Percentiles rank a stretch among this genome's conserved stretches.
Evolutionary conservation across 2,113 vertebrate genomes (phyloP).

Genomic region (Solea senegalensis): DNA sequence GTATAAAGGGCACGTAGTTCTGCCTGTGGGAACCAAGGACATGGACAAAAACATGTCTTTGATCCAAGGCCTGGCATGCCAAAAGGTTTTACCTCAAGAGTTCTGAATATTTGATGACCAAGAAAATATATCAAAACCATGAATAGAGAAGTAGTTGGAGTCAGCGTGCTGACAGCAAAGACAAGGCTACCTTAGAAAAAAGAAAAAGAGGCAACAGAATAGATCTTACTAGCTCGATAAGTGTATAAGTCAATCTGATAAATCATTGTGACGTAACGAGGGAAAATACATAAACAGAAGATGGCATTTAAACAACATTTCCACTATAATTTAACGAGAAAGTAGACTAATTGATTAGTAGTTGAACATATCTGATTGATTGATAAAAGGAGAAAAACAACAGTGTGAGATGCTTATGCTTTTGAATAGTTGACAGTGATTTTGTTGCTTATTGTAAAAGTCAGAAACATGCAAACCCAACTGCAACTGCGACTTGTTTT

Average conservation of each 20-base stretch:
- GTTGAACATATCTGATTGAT: no score
- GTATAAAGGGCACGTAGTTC: background rate
- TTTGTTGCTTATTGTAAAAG: background rate
- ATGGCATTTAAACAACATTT: no score
- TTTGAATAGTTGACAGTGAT: no score
- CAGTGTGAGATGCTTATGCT: no score
- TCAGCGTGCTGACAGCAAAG: background rate
- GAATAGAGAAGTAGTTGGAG: conserved; percentile 2
- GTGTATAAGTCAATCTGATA: background rate
- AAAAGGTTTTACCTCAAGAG: background rate
- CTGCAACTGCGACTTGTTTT: background rate
- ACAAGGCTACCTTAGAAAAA: background rate
- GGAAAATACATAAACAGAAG: no score
- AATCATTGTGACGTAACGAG: no score
- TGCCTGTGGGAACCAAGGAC: background rate
- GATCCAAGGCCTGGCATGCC: conserved; percentile 2
- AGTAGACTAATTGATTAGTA: no score
- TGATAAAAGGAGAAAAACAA: no score
- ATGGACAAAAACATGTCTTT: background rate
- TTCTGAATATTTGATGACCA: conserved; percentile 18
- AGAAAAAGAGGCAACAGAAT: no score
- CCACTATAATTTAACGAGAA: no score
- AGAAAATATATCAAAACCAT: conserved; percentile 12
- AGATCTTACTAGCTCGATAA: background rate
- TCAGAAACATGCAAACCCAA: background rate